Conservation (phyloP, 1,140 invertebrate genomes). For the Whitmania pigra region DNA sequence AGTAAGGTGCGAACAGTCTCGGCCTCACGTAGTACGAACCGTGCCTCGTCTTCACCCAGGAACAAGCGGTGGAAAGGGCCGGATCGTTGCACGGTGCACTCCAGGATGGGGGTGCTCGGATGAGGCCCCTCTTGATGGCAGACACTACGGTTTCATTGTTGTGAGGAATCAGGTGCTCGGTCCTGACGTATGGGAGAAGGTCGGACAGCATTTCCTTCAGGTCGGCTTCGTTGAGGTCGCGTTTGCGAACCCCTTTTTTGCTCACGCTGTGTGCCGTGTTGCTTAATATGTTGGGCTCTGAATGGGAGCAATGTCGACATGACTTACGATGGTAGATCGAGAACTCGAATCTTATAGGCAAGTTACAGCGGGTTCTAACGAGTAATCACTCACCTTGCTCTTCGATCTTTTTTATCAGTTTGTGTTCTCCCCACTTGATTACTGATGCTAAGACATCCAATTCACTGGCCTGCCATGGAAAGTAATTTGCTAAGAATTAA, state of each 20-base stretch:
- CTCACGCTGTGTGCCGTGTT: conserved; percentile 80
- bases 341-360: no score
- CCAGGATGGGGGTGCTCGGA: conserved; percentile 66
- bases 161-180: conserved; percentile 75
- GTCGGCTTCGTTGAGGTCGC: conserved; percentile 72
- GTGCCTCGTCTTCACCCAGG: conserved; percentile 69
- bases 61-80: conserved; percentile 55
- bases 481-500: no score
- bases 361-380: background rate
- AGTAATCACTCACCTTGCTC: conserved; percentile 50
- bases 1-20: conserved; percentile 79
- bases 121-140: conserved; percentile 64
- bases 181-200: conserved; percentile 63
- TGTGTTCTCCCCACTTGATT: conserved; percentile 78
- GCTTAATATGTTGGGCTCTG: conserved; percentile 75
- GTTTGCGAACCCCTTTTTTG: conserved; percentile 67
- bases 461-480: conserved; percentile 56
- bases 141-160: conserved; percentile 66
- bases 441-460: conserved; percentile 72
- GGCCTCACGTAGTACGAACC: conserved; percentile 71
- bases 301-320: no score
- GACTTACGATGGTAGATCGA: no score
- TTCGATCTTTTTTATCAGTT: conserved; percentile 65
- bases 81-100: conserved; percentile 62
- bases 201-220: conserved; percentile 71